Percentiles rank a stretch among this genome's conserved stretches.
Conservation (phyloP, 2,797 vertebrate genomes). For the Okamejei kenojei region DNA sequence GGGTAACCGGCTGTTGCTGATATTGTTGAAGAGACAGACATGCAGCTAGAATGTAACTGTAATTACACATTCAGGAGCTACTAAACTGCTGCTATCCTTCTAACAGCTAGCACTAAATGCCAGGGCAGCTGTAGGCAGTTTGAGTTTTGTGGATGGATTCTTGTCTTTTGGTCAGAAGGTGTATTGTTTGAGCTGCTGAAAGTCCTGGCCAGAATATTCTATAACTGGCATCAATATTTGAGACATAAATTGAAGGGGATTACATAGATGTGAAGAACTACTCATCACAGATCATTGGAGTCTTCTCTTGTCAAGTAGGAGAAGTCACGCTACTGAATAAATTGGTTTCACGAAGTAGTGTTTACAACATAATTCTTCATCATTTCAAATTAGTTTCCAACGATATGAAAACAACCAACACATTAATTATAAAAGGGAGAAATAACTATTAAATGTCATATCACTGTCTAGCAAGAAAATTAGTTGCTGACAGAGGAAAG, state of each 20-base stretch:
- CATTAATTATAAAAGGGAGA: not conserved
- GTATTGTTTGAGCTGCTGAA: too few relatives aligned
- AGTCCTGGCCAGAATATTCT: too few relatives aligned
- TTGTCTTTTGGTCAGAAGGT: too few relatives aligned
- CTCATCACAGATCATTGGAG: too few relatives aligned
- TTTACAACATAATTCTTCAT: not conserved
- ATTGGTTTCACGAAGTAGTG: not conserved
- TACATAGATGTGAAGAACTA: not conserved
- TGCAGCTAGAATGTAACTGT: too few relatives aligned
- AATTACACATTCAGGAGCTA: too few relatives aligned
- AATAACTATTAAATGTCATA: not conserved
- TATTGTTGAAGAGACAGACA: too few relatives aligned
- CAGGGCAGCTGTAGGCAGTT: too few relatives aligned
- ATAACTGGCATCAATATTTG: not conserved
- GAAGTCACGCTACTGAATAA: not conserved
- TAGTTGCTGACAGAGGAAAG: not conserved
- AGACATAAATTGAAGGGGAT: not conserved
- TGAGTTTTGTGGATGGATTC: too few relatives aligned
- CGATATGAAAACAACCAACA: not conserved
- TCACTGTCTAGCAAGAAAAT: not conserved
- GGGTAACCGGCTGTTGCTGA: too few relatives aligned
- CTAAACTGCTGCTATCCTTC: too few relatives aligned
- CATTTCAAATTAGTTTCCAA: not conserved
- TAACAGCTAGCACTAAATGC: too few relatives aligned
- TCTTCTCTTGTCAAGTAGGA: not conserved